These are phyloP conservation scores for Hyposoter didymator DNA, from an alignment of 2,888 invertebrate species.

Conservation along the genomic window DNA sequence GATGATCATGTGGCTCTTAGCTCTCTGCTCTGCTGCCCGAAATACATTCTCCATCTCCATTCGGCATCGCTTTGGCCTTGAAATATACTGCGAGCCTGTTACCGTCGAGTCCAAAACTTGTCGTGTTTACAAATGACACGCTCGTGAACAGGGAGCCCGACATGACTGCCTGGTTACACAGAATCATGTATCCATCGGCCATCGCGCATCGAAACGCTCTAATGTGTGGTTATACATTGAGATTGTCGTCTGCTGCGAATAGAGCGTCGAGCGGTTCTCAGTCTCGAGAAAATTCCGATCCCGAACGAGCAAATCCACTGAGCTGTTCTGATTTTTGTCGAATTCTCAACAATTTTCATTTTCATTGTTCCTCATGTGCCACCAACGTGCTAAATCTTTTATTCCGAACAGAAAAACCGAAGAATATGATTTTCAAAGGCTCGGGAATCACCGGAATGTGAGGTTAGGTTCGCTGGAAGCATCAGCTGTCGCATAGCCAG, in stretches of 20 bases:
- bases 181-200: constrained; percentile 77
- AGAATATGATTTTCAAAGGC: too few species aligned
- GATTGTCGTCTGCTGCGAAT: not conserved
- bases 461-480: too few species aligned
- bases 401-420: too few species aligned
- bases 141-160: constrained; percentile 31
- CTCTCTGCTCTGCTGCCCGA: not conserved
- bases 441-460: too few species aligned
- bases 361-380: too few species aligned
- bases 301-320: too few species aligned
- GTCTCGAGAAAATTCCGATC: not conserved
- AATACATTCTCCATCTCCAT: constrained; percentile 35
- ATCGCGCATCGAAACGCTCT: constrained; percentile 68
- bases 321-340: too few species aligned
- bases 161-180: constrained; percentile 76
- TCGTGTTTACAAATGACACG: not conserved
- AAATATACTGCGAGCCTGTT: constrained; percentile 38
- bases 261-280: not conserved
- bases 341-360: too few species aligned
- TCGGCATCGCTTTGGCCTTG: not conserved
- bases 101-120: not conserved
- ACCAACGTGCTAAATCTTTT: too few species aligned
- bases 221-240: constrained; percentile 1
- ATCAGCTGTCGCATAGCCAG: too few species aligned
- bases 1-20: constrained; percentile 43